phyloP scores from a whole-genome alignment of 2,888 invertebrate species.

The Oeneis ivallda region DNA sequence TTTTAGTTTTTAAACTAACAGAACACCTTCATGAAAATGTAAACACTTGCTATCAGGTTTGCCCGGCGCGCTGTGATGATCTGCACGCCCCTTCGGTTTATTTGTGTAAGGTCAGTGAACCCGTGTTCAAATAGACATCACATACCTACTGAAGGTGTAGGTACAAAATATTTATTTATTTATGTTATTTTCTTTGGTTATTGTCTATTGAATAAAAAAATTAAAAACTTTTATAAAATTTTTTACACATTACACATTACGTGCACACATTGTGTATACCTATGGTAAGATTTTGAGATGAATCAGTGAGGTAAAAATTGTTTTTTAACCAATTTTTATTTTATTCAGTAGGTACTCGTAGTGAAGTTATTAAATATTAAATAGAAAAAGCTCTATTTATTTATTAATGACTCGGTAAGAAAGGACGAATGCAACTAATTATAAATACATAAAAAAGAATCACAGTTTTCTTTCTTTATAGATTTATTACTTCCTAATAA shows the following conservation, averaged over 20 bases:
- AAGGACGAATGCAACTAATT: too few species aligned
- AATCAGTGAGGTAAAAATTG: neutral
- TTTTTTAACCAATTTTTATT: neutral
- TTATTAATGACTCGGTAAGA: too few species aligned
- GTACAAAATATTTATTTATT: slow-evolving; percentile 1
- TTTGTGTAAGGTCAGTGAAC: slow-evolving; percentile 10
- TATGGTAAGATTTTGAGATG: too few species aligned
- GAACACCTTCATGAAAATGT: slow-evolving; percentile 5
- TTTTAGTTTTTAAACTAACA: neutral
- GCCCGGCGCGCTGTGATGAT: neutral
- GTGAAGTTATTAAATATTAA: too few species aligned
- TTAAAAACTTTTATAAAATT: too few species aligned
- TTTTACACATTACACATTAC: too few species aligned
- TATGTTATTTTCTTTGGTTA: neutral
- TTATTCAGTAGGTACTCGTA: too few species aligned
- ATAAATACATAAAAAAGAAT: too few species aligned
- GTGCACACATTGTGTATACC: too few species aligned
- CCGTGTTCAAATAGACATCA: neutral
- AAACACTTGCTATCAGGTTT: slow-evolving; percentile 5
- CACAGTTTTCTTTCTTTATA: too few species aligned
- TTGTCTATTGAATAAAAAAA: neutral
- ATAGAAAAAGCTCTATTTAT: too few species aligned
- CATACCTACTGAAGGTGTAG: neutral
- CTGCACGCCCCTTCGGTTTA: slow-evolving; percentile 6
- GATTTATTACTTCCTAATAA: too few species aligned